A percentile compares a stretch with the other conserved stretches of the same genome.
phyloP scores from a whole-genome alignment of 2,888 invertebrate genomes.

The Eilema depressum region DNA sequence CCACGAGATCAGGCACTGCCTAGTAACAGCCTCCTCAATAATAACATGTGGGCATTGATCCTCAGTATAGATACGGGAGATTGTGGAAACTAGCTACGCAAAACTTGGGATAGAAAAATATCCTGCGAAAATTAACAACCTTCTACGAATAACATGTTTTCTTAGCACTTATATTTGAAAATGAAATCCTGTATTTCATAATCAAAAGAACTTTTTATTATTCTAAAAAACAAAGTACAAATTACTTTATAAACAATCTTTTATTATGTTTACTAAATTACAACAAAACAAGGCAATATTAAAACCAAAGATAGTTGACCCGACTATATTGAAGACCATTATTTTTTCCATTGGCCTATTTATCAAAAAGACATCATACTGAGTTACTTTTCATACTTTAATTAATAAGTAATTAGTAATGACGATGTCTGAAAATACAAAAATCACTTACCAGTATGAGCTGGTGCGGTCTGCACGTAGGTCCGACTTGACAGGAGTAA shows the following conservation, averaged over 20 bases:
- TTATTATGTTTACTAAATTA: not conserved
- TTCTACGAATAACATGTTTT: not conserved
- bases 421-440: not conserved
- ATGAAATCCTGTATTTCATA: not conserved
- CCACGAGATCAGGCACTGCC: not conserved
- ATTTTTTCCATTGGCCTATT: not conserved
- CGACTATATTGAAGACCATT: not conserved
- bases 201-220: not conserved
- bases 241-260: not conserved
- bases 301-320: too few species aligned
- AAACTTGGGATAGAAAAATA: not conserved
- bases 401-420: not conserved
- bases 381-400: not conserved
- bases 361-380: not conserved
- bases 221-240: not conserved
- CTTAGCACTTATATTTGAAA: not conserved
- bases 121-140: not conserved
- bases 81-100: not conserved
- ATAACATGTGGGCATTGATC: not conserved
- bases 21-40: not conserved
- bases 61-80: not conserved
- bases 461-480: slow-evolving; percentile 41
- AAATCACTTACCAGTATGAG: slow-evolving; percentile 44
- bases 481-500: slow-evolving; percentile 32
- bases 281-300: not conserved